A percentile compares a stretch with the other conserved stretches of the same genome.
These are phyloP conservation scores for Falcunculus frontatus DNA, from an alignment of 2,113 vertebrate genomes.

Conservation along the genomic window DNA sequence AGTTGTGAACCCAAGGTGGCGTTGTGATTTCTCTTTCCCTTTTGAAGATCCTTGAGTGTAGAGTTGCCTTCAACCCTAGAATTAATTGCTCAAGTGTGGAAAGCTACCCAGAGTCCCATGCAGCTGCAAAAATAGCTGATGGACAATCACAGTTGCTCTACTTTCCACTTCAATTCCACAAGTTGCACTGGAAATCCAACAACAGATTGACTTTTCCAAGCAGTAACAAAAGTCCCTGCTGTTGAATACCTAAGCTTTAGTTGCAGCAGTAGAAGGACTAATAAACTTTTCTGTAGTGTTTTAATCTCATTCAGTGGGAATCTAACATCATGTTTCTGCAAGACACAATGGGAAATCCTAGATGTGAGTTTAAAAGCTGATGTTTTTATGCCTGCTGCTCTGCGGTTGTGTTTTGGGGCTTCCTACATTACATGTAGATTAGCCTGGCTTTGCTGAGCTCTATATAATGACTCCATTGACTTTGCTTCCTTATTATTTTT, in stretches of 20 bases:
- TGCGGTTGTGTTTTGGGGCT: neutral
- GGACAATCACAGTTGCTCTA: neutral
- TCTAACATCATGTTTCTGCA: neutral
- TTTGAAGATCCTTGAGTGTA: conserved; percentile 52
- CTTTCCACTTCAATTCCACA: neutral
- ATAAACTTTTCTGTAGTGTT: neutral
- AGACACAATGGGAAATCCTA: neutral
- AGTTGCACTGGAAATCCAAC: neutral
- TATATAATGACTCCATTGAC: neutral
- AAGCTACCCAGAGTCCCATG: conserved; percentile 10
- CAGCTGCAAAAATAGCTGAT: conserved; percentile 28
- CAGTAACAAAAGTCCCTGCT: neutral
- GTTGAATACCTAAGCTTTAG: neutral
- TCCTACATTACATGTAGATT: conserved; percentile 7
- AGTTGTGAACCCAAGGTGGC: conserved; percentile 42
- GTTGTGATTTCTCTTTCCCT: conserved; percentile 24
- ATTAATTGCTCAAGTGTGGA: conserved; percentile 43
- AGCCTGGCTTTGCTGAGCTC: neutral
- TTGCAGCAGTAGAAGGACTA: neutral
- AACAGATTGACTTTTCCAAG: neutral
- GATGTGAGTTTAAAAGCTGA: neutral
- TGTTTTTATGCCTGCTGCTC: neutral
- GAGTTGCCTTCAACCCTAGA: conserved; percentile 46
- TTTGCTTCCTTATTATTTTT: conserved; percentile 26
- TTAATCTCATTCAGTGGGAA: neutral